These are phyloP conservation scores for Drosophila simulans DNA, from an alignment of 1,140 invertebrate species.

Conservation along the genomic window DNA sequence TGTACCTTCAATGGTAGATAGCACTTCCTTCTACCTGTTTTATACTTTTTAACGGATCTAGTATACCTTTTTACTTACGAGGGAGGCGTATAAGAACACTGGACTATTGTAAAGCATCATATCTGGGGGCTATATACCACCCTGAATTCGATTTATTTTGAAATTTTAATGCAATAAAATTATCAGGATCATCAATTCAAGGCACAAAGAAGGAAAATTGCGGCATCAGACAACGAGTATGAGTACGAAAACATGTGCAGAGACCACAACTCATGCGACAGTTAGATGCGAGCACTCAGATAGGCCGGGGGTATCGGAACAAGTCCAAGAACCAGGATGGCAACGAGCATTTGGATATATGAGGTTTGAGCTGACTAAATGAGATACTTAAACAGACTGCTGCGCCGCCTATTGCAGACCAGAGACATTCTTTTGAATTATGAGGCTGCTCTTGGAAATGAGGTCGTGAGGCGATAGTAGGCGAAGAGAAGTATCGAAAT, in stretches of 20 bases:
- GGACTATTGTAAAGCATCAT: slow-evolving; percentile 9
- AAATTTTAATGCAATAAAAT: slow-evolving; percentile 80
- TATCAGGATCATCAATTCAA: slow-evolving; percentile 45
- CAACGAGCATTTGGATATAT: slow-evolving; percentile 5
- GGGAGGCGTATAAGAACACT: neutral
- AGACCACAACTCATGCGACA: slow-evolving; percentile 69
- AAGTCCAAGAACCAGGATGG: slow-evolving; percentile 22
- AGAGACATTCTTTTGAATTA: slow-evolving; percentile 70
- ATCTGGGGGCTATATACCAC: slow-evolving; percentile 30
- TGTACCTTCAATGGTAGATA: too few relatives aligned
- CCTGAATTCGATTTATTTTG: slow-evolving; percentile 50
- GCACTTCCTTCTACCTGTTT: neutral
- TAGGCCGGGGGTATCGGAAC: slow-evolving; percentile 48
- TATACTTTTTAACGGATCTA: slow-evolving; percentile 1
- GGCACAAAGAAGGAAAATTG: slow-evolving; percentile 23
- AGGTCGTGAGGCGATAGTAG: slow-evolving; percentile 9
- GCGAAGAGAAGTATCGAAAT: neutral
- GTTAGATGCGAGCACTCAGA: slow-evolving; percentile 59
- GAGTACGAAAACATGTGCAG: slow-evolving; percentile 16
- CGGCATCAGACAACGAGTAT: slow-evolving; percentile 10
- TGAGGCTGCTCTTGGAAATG: slow-evolving; percentile 43
- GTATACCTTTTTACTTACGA: neutral
- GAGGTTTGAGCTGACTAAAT: slow-evolving; percentile 34
- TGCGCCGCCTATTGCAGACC: slow-evolving; percentile 51
- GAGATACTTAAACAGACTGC: slow-evolving; percentile 62